These are phyloP conservation scores for Drosophila nigrodunni DNA, from an alignment of 1,140 invertebrate genomes.

Conservation along the genomic window DNA sequence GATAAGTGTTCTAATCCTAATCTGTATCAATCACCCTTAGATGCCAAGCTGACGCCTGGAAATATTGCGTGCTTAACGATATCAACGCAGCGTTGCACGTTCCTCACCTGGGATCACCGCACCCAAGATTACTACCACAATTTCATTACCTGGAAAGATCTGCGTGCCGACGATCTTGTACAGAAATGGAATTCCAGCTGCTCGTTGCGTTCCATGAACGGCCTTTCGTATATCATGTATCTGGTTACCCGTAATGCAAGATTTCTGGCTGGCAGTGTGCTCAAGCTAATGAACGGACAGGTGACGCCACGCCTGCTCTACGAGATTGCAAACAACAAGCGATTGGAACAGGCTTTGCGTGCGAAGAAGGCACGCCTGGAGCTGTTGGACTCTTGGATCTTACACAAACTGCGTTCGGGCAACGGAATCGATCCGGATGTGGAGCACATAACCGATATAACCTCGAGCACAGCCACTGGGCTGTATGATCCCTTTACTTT, in stretches of 20 bases:
- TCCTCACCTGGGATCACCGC: constrained; percentile 94
- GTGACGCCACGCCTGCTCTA: constrained; percentile 92
- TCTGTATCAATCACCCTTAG: constrained; percentile 81
- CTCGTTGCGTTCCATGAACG: constrained; percentile 88
- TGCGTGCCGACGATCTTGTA: constrained; percentile 92
- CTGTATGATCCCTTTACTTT: constrained; percentile 96
- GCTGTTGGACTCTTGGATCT: constrained; percentile 96
- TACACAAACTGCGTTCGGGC: constrained; percentile 89
- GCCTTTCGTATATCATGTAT: constrained; percentile 88
- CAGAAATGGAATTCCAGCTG: constrained; percentile 94
- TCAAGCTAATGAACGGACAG: constrained; percentile 93
- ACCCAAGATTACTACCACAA: constrained; percentile 95
- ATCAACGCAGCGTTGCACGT: constrained; percentile 94
- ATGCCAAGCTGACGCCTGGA: constrained; percentile 86
- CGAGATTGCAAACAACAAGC: constrained; percentile 90
- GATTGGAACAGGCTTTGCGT: constrained; percentile 87
- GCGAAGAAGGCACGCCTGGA: constrained; percentile 91
- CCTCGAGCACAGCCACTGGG: constrained; percentile 95
- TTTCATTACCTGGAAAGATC: constrained; percentile 98
- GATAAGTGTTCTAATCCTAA: constrained; percentile 2
- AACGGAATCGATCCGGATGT: constrained; percentile 49
- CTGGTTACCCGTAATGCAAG: constrained; percentile 91
- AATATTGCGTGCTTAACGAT: constrained; percentile 93
- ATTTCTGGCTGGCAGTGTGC: constrained; percentile 92
- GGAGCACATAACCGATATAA: constrained; percentile 93